Evolutionary conservation across 2,113 vertebrate genomes (phyloP).

Genomic region (Todiramphus saurophagus): DNA sequence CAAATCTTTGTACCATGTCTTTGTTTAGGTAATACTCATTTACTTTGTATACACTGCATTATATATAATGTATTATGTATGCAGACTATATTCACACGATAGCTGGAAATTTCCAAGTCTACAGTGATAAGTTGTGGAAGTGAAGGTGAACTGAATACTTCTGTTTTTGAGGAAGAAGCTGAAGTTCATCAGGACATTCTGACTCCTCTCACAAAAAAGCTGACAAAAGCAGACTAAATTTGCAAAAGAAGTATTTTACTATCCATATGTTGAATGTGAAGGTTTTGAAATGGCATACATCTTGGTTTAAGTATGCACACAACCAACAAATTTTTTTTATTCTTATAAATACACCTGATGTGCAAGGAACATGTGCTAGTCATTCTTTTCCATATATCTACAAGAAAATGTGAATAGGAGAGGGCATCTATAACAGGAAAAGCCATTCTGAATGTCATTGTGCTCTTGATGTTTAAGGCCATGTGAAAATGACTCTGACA

Average conservation of each 20-base stretch:
- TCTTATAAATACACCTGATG: background rate
- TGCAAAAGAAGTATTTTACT: background rate
- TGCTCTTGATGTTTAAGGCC: background rate
- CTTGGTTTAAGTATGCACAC: background rate
- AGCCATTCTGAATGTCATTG: background rate
- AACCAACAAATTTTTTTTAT: background rate
- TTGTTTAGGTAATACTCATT: background rate
- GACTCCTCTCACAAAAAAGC: background rate
- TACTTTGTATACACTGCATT: background rate
- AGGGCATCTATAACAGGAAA: background rate
- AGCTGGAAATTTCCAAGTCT: background rate
- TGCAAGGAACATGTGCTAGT: background rate
- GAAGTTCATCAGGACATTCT: background rate
- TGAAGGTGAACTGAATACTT: fast-evolving
- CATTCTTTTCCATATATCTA: background rate
- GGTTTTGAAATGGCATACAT: background rate
- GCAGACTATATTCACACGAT: background rate
- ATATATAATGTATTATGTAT: background rate
- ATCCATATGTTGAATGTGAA: background rate
- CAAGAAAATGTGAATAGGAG: background rate
- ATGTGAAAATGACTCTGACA: conserved; percentile 27
- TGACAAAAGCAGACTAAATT: background rate
- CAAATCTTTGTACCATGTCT: background rate
- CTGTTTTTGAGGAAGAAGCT: background rate
- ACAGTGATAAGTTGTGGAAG: background rate